Evolutionary conservation across 1,140 invertebrate species (phyloP), one percentile per base, ranked within the genome.

Genomic region (Schlechtendalia chinensis): DNA sequence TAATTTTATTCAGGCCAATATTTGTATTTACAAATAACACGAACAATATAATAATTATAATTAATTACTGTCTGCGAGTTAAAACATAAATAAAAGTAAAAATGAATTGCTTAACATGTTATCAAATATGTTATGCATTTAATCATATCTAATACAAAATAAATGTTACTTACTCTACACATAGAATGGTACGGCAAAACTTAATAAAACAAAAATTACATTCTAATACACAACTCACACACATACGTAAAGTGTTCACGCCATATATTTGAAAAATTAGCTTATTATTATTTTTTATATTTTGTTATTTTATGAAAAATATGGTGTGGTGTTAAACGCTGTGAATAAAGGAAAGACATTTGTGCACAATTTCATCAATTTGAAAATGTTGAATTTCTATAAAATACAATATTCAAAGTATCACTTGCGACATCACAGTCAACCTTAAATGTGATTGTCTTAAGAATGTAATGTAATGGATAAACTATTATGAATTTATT

Each of bases 1-100:
- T 71, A 71, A 53, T 19, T 71, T 71, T 71, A 71, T 71, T 71
- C 47, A 71, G 45, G 67, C 24, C 47, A 71, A 47, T 27, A 27
- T 45, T 67, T 67, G 11, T 67, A 67, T 67, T 22, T 67, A 67
- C 65, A 67, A 67, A 67, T 19, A 69, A 69, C 24, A 69, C 47
- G 17, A 71, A 71, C 67, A 53, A 53, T 53, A 17, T 27, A 50
- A 27, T 71, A 17, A 71, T 50, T 47, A 22, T 69, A 69, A 45
- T 39, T 24, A 50, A 71, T 71, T 71, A 53, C 47, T 19, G 22
- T 71, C 47, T 71, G 67, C 19, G 45, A 29, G 22, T 71, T 27
- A 27, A 53, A 71, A 71, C 14, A 71, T 24, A 69, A 67, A 67
- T 47, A 45, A 50, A 39, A 50, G 22, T 50, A 50, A 39, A 71